Base-by-base conservation (phyloP, 2,797 vertebrate species). In the Gallinago solitaria region DNA sequence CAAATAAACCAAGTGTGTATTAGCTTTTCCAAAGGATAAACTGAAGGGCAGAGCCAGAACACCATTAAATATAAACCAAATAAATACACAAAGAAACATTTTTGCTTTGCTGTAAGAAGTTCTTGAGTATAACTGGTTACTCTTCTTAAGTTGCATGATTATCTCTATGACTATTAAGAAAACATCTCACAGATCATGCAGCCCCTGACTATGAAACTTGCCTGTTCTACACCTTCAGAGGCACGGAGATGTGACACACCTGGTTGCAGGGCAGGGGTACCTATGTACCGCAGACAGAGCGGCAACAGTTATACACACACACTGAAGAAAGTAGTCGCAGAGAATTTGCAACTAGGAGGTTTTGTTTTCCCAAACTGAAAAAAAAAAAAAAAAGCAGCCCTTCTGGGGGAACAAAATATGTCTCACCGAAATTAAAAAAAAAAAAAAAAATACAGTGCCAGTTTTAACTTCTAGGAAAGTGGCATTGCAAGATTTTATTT, bases 201-300 rank as follows among this genome's bases (percentile, higher is more conserved):
- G 30, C 6, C 33, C 16, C 11, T 48, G 15, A 3, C 15, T 28
- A 1, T 7, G 28, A 59, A 53, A 27, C 3, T 17, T 48, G 12
- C 27, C 23, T 4, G 1, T 43, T 48, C 57, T 16, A 3, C 14
- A 23, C 12, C 39, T 14, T 47, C 51, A 81, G 35, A 56, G 33
- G 7, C 47, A 54, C 20, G 1, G 24, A n/a, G 32, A 23, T 9
- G 7, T 4, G 10, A 50, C 53, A 28, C 27, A 33, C n/a, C 11
- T 14, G 5, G 2, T 0, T 37, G 27, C 14, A 51, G 23, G 21
- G 18, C 43, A 67, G 50, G 16, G 14, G 6, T 32, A 17, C 6
- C 1, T 0, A 9, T 0, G 6, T n/a, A 33, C 14, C 1, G 0
- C 19, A n/a, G 33, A 16, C 43, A 33, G 30, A 27, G 11, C 5